Base-by-base conservation (phyloP, 2,797 vertebrate species). In the Gadopsis marmoratus region DNA sequence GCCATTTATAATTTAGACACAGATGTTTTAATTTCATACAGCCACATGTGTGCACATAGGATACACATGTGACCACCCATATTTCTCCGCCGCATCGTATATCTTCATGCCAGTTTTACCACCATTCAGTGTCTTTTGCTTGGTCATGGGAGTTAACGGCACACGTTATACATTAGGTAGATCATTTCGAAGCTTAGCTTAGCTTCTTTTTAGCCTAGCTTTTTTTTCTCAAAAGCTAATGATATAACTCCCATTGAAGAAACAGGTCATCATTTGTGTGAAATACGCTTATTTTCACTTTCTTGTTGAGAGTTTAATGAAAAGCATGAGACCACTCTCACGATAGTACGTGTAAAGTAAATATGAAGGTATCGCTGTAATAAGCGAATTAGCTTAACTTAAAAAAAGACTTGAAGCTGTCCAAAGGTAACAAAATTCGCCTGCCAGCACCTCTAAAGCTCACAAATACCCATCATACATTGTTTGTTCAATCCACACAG, bases 21-120 rank as follows among this genome's bases (percentile, higher is more conserved):
- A 84, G 64, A 86, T 80, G 79, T 84, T 89, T 86, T 78, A 31
- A 81, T 88, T 89, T 82, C 67, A 81, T 53, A 65, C 50, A 69
- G 56, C 21, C 8, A 1, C 77, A 71, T 55, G 37, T 17, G 8
- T 81, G 65, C 59, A n/a, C 41, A 67, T n/a, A 37, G 14, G 60
- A 64, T 43, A 31, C 61, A 65, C 56, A 67, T 11, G 11, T 29
- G 60, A 81, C 58, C 50, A 45, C 14, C 39, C 26, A 39, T 74
- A 70, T 39, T 62, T 71, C 43, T 67, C 29, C n/a, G 59, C 35
- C 53, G 39, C 14, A 48, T 63, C 7, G 0, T 62, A 61, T 66
- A 39, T 80, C 23, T 64, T 7, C 4, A 54, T 59, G 19, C n/a
- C 62, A 11, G 41, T 26, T 41, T 12, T 10, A 43, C 26, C 2